Conservation (phyloP, 2,113 vertebrate species). For the Callospermophilus lateralis region DNA sequence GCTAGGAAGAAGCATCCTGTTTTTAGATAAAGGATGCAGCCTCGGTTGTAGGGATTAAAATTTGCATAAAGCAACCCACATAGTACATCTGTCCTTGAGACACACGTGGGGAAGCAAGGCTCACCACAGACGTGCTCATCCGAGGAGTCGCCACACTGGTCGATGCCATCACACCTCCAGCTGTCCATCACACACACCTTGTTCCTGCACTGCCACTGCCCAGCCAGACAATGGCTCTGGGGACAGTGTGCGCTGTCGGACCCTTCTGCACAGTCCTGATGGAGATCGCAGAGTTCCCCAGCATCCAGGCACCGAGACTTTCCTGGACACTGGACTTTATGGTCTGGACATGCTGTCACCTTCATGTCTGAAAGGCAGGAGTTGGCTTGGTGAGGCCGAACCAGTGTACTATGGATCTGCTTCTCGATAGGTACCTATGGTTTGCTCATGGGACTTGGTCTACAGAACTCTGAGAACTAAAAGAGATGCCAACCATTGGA, state of each 20-base stretch:
- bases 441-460: not conserved
- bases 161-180: slow-evolving; percentile 93
- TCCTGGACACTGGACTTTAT: slow-evolving; percentile 89
- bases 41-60: not conserved
- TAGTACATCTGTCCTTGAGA: not conserved
- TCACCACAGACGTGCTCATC: slow-evolving; percentile 91
- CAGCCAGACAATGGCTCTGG: slow-evolving; percentile 84
- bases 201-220: slow-evolving; percentile 94
- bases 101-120: accelerated
- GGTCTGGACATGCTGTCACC: slow-evolving; percentile 84
- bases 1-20: slow-evolving; percentile 35
- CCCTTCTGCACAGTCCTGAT: slow-evolving; percentile 88
- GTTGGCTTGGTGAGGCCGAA: not conserved
- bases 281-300: slow-evolving; percentile 89
- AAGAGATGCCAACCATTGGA: not conserved
- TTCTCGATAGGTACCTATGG: not conserved
- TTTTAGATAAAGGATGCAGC: slow-evolving; percentile 52
- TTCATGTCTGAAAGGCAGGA: slow-evolving; percentile 38
- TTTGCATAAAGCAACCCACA: not conserved
- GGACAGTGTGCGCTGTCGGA: slow-evolving; percentile 90
- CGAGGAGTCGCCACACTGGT: slow-evolving; percentile 93
- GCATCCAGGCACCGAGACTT: slow-evolving; percentile 86
- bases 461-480: not conserved
- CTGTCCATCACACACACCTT: slow-evolving; percentile 90
- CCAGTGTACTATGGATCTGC: not conserved